Conservation (phyloP, 2,797 vertebrate species). For the Rhynchonycteris naso region DNA sequence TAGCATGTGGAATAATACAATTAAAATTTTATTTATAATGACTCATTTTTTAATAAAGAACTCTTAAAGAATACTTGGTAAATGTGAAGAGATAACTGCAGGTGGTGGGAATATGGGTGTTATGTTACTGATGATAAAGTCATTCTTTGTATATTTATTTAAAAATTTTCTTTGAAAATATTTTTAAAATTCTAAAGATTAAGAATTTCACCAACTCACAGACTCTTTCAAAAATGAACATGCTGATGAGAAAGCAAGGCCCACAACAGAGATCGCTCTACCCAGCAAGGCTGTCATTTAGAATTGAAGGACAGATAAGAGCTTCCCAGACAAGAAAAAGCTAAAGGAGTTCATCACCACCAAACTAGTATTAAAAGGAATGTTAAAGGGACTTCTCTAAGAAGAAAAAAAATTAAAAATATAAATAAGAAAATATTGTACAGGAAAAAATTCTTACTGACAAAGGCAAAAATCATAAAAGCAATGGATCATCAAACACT, state of each 20-base stretch:
- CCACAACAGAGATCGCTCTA: neutral
- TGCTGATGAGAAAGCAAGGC: neutral
- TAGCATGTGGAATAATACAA: neutral
- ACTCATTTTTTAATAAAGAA: neutral
- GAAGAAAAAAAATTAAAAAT: neutral
- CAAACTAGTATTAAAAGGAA: neutral
- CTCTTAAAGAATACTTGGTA: neutral
- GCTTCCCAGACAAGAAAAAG: neutral
- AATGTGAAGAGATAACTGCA: slow-evolving; percentile 12
- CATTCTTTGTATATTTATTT: neutral
- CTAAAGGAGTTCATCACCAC: no score
- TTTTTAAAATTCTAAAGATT: neutral
- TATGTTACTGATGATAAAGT: no score
- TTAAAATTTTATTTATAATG: slow-evolving; percentile 15
- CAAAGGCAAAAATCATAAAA: neutral
- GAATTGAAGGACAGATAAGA: neutral
- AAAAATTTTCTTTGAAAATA: neutral
- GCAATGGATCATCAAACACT: neutral
- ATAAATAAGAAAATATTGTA: neutral
- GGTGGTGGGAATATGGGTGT: neutral
- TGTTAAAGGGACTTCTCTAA: neutral
- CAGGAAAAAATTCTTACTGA: neutral
- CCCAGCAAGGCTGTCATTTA: neutral
- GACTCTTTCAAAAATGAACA: neutral
- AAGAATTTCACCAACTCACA: neutral